These are phyloP conservation scores for Tetramorium parvispinum DNA, from an alignment of 1,140 invertebrate species.

Conservation along the genomic window DNA sequence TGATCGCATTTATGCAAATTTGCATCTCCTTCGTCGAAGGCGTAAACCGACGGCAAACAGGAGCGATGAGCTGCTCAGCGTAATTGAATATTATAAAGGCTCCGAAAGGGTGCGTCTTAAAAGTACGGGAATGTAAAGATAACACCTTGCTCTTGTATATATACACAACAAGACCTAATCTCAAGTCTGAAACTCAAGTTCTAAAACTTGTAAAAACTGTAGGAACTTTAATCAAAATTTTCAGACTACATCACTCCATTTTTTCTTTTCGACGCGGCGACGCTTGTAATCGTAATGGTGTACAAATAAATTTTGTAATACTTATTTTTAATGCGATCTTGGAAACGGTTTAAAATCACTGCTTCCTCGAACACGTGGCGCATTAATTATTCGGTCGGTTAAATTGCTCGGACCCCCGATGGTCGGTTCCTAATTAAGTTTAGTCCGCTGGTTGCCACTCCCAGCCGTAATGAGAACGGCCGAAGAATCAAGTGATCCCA, in stretches of 20 bases:
- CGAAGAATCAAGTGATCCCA: slow-evolving; percentile 7
- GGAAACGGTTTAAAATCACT: not conserved
- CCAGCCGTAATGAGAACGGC: not conserved
- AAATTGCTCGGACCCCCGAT: slow-evolving; percentile 22
- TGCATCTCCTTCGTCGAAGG: not conserved
- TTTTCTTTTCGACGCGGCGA: not conserved
- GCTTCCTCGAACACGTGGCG: not conserved
- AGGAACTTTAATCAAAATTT: not conserved
- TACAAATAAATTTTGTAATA: not conserved
- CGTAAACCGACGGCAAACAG: not conserved
- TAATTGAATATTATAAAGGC: slow-evolving; percentile 31
- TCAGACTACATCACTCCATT: not conserved
- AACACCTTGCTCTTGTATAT: not conserved
- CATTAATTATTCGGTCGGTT: slow-evolving; percentile 46
- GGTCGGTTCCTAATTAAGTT: slow-evolving; percentile 46
- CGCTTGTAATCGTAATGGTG: not conserved
- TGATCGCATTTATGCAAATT: slow-evolving; percentile 50
- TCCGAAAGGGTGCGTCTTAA: not conserved
- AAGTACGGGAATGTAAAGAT: not conserved
- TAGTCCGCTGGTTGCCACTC: not conserved
- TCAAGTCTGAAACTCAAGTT: not conserved
- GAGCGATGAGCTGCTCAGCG: not conserved
- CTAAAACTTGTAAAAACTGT: not conserved
- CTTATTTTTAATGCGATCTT: not conserved
- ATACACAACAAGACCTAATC: not conserved